Percentiles rank a stretch among this genome's conserved stretches.
Conservation (phyloP, 2,113 vertebrate species). For the Emydocephalus ijimae region DNA sequence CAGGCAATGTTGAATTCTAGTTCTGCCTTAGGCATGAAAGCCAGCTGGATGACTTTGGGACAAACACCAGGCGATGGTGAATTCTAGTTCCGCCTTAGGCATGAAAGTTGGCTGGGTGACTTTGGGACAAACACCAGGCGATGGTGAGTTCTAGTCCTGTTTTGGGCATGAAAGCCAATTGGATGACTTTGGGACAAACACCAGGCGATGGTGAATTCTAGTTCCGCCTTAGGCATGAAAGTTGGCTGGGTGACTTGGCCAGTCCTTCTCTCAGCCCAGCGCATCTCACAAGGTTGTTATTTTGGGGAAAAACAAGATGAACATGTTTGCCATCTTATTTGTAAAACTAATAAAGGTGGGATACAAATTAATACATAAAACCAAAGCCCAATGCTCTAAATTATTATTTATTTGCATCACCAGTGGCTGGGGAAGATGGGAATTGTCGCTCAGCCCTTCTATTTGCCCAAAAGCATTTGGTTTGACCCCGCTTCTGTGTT, state of each 20-base stretch:
- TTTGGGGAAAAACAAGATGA: not conserved
- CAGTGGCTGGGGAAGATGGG: not conserved
- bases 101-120: too few relatives aligned
- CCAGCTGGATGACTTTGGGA: rapidly evolving
- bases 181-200: too few relatives aligned
- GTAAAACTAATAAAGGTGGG: not conserved
- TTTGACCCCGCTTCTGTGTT: not conserved
- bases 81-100: too few relatives aligned
- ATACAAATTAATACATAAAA: not conserved
- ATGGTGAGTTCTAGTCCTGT: too few relatives aligned
- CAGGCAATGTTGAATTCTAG: too few relatives aligned
- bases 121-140: too few relatives aligned
- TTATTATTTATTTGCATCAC: not conserved
- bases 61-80: too few relatives aligned
- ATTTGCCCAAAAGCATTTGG: not conserved
- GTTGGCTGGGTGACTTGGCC: not conserved
- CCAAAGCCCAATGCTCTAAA: not conserved
- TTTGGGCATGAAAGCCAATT: too few relatives aligned
- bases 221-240: too few relatives aligned
- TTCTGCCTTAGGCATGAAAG: too few relatives aligned
- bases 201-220: too few relatives aligned
- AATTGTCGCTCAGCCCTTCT: not conserved
- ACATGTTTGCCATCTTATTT: not conserved
- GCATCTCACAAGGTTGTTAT: not conserved
- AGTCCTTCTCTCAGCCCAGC: not conserved